phyloP scores from a whole-genome alignment of 2,113 vertebrate genomes.

The Chaetops frenatus region DNA sequence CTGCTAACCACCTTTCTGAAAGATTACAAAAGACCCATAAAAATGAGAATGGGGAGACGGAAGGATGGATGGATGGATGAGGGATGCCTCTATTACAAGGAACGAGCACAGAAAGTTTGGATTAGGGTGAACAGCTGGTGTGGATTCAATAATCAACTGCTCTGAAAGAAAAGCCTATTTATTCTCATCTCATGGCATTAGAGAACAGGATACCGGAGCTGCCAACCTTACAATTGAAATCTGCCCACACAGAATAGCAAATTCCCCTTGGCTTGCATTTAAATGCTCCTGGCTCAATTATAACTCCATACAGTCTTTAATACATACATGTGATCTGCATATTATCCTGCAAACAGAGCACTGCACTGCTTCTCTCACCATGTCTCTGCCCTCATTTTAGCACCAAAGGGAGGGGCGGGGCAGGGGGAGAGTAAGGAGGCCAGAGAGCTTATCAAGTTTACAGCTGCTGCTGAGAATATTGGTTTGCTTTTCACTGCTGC shows the following conservation, averaged over 20 bases:
- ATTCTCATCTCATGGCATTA: conserved; percentile 61
- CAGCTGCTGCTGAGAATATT: background rate
- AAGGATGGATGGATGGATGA: background rate
- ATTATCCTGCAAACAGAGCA: background rate
- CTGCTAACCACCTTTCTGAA: background rate
- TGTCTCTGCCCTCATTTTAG: conserved; percentile 5
- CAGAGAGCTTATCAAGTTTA: conserved; percentile 16
- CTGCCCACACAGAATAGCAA: conserved; percentile 69
- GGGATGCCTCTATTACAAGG: conserved; percentile 12
- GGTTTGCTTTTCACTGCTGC: conserved; percentile 10
- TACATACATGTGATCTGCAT: conserved; percentile 15
- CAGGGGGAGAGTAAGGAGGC: background rate
- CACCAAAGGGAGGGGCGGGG: background rate
- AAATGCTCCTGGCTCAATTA: conserved; percentile 53
- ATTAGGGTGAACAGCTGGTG: conserved; percentile 69
- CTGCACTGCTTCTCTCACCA: background rate
- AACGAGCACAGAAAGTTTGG: conserved; percentile 24
- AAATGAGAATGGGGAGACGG: background rate
- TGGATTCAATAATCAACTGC: conserved; percentile 49
- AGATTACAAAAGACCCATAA: background rate
- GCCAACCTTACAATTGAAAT: conserved; percentile 67
- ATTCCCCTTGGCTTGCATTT: conserved; percentile 58
- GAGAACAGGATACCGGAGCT: conserved; percentile 70
- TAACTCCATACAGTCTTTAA: conserved; percentile 37
- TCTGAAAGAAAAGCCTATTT: conserved; percentile 57